Base-by-base conservation (phyloP, 1,140 invertebrate genomes). In the Bombus difficillimus region DNA sequence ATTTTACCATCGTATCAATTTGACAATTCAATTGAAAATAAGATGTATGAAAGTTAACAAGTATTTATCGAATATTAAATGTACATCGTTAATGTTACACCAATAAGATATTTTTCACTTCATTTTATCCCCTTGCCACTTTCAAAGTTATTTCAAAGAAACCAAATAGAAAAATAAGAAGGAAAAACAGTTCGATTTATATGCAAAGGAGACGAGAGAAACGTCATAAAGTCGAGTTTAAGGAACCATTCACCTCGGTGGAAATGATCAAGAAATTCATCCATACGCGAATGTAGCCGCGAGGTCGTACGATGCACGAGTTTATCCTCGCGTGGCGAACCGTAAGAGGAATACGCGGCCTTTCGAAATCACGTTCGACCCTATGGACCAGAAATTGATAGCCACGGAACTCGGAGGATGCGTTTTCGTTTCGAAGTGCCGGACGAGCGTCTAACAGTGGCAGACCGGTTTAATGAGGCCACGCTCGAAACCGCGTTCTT, bases 401-500 rank as follows among this genome's bases (percentile, higher is more conserved):
- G 34, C 64, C 62, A 43, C 64, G 43, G 64, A 71, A 80, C 78
- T 53, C 34, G 64, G 66, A 71, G 41, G 64, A 81, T 62, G 39
- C 69, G 53, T 82, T 73, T 69, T 71, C 68, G 25, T 73, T 64
- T 62, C 47, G 53, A 73, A 81, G 62, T 25, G 57, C 15, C 41
- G 69, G 53, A 81, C 34, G 37, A 13, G n/a, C 25, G 4, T 82
- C 81, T 69, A 83, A 78, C 59, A 53, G 73, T 47, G 28, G 39
- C 59, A 37, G 82, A 83, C 82, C 82, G 74, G 73, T 83, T 83
- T 83, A 83, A 83, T 62, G 74, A 83, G 82, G 82, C 62, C 81
- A 83, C 72, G 62, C 32, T 77, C 73, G 81, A 69, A 77, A 75
- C 34, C 18, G 57, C 32, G 47, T 37, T 74, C 72, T 12, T 75